Evolutionary conservation across 2,797 vertebrate genomes (phyloP), one percentile per base, ranked within the genome.

Genomic region (Xenopus petersii): DNA sequence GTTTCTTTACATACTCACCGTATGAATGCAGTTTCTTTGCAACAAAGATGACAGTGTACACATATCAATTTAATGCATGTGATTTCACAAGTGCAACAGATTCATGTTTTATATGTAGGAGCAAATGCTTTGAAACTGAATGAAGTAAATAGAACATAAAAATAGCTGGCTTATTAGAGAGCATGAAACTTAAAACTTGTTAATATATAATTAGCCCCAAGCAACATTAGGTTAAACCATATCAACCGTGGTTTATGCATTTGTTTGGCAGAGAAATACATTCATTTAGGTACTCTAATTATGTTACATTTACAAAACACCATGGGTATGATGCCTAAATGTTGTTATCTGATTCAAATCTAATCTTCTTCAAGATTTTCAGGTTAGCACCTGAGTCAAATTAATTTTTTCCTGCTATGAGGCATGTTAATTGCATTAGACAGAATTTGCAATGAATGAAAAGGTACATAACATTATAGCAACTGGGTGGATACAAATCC

Each of bases 321-420:
- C 26, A 55, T 36, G 65, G 48, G 42, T 33, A 51, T 21, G 49
- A 30, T 36, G 54, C 12, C 16, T 48, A 63, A 72, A 72, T 73
- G 59, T 21, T 77, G 47, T 72, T 77, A 77, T 72, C 33, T 55
- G 58, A 72, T 64, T 68, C 58, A 72, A 77, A 77, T 73, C 21
- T 56, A 77, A 77, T 77, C 66, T 62, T 15, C 67, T 55, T 58
- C 17, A 72, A 67, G 48, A 68, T 67, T 77, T 77, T 77, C 59
- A 73, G 75, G 75, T 77, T 77, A 73, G 64, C 75, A 77, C 70
- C 67, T 77, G 75, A 77, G 75, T 70, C 75, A 72, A 77, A 72
- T 77, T 68, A 77, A 77, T 77, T 77, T 72, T 72, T 72, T 77
- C 64, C 54, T 64, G n/a, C 70, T 58, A 77, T 77, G 75, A 77